These are phyloP conservation scores for Chironomus tepperi DNA, from an alignment of 1,140 invertebrate genomes.

Conservation along the genomic window DNA sequence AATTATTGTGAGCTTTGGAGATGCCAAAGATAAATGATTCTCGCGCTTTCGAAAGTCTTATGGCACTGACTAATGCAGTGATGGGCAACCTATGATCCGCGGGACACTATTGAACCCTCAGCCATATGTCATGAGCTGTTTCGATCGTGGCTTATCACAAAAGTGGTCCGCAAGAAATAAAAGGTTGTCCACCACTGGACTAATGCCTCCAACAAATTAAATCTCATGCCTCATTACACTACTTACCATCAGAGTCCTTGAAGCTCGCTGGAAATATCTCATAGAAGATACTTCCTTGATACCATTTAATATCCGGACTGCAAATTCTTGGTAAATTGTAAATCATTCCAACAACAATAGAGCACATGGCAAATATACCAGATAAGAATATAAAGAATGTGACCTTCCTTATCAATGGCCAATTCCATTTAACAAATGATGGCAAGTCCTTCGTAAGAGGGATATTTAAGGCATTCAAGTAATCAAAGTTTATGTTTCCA, in stretches of 20 bases:
- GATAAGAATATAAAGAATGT: constrained; percentile 63
- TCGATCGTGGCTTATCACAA: too few species aligned
- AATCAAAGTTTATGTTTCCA: constrained; percentile 48
- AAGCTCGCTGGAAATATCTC: constrained; percentile 77
- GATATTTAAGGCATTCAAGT: constrained; percentile 33
- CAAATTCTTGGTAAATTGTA: constrained; percentile 59
- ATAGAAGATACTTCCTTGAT: constrained; percentile 70
- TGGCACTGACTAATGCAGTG: too few species aligned
- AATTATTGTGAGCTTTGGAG: too few species aligned
- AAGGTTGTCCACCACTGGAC: too few species aligned
- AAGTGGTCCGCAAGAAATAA: too few species aligned
- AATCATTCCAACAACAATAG: constrained; percentile 59
- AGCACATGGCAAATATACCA: constrained; percentile 55
- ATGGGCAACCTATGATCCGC: too few species aligned
- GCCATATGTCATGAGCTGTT: too few species aligned
- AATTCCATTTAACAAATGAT: constrained; percentile 70
- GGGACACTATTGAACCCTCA: too few species aligned
- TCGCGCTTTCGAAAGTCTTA: too few species aligned
- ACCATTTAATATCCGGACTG: constrained; percentile 61
- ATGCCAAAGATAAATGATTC: too few species aligned
- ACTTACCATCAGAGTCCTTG: constrained; percentile 59
- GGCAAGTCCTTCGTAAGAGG: constrained; percentile 35
- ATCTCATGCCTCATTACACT: too few species aligned
- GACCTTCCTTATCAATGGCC: constrained; percentile 61
- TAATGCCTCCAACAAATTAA: too few species aligned